These are phyloP conservation scores for Panulirus ornatus DNA, from an alignment of 1,140 invertebrate genomes.

Conservation along the genomic window DNA sequence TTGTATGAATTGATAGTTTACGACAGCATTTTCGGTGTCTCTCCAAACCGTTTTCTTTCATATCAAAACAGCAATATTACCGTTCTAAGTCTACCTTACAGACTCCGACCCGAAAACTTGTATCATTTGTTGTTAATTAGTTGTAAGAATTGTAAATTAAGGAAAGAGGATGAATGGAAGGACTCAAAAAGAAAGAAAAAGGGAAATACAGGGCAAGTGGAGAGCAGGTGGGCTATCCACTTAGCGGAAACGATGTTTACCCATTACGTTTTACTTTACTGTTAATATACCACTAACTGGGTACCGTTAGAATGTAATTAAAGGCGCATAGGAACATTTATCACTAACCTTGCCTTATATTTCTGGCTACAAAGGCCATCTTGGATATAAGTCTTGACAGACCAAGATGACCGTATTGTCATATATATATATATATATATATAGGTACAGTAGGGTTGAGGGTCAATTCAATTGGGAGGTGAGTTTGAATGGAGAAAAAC, in stretches of 20 bases:
- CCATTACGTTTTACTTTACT: not conserved
- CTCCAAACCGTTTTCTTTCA: too few relatives aligned
- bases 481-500: too few relatives aligned
- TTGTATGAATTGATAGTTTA: not conserved
- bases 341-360: constrained; percentile 31
- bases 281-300: not conserved
- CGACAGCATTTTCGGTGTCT: not conserved
- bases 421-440: too few relatives aligned
- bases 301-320: not conserved
- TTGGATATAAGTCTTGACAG: not conserved
- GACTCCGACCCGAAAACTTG: not conserved
- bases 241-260: not conserved
- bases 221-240: too few relatives aligned
- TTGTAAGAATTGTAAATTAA: not conserved
- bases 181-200: too few relatives aligned
- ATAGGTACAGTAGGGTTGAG: too few relatives aligned
- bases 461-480: too few relatives aligned
- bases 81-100: not conserved
- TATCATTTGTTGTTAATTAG: not conserved
- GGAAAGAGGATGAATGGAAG: too few relatives aligned
- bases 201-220: too few relatives aligned
- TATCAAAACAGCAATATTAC: too few relatives aligned
- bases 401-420: not conserved
- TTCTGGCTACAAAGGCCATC: not conserved
- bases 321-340: not conserved